Base-by-base conservation (phyloP, 2,113 vertebrate species). In the Spilogale gracilis region DNA sequence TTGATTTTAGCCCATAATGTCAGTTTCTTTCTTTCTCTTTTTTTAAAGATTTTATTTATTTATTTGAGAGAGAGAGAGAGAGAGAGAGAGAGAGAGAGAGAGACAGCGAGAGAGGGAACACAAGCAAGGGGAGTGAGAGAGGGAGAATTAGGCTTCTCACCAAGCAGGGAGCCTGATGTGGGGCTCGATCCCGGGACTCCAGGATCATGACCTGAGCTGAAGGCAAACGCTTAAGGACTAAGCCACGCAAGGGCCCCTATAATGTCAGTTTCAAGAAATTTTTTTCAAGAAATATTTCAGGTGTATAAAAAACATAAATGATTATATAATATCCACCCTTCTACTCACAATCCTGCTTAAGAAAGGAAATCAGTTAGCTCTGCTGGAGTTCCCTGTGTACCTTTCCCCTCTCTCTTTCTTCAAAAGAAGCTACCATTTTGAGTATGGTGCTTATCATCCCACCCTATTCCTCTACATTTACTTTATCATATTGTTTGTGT, bases 261-360 rank as follows among this genome's bases (percentile, higher is more conserved):
- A 83, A 73, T 52, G 27, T 84, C 71, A 60, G 23, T 80, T 63
- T 80, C 20, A 38, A 79, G 52, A 56, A 43, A 58, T 65, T 30
- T 23, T 74, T 90, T 61, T 52, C 65, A 80, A 73, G 21, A 88
- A 94, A 21, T 76, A 85, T 76, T 92, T 61, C 18, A 89, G 63
- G 67, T 5, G 30, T 61, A 50, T 2, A 27, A 56, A 60, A 73
- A 65, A 12, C 17, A 10, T 32, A 32, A 30, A 23, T 23, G 13
- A 73, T 78, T n/a, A 63, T 43, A 17, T 54, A n/a, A 54, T 54
- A n/a, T 16, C 9, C 3, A 8, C 2, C 12, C 16, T 18, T 61
- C n/a, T 50, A 4, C 17, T 67, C 20, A 12, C 6, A 82, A 14
- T 2, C 43, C 2, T 13, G 21, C 18, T 20, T 69, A 18, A 30